Evolutionary conservation across 2,113 vertebrate species (phyloP).

Genomic region (Oriolus oriolus): DNA sequence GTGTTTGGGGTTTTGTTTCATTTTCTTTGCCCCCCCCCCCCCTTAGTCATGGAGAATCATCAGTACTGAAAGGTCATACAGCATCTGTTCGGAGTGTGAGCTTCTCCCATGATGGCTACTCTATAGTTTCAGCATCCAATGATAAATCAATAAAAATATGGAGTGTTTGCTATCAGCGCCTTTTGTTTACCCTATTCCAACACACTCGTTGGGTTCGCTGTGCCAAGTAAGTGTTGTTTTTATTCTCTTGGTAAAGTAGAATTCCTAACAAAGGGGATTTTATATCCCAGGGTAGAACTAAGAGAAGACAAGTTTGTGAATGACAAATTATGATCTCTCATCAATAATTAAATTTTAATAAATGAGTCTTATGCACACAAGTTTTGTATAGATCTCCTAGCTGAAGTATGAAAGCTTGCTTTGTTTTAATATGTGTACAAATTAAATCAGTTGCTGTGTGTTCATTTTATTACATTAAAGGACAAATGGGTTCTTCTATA

Average conservation of each 20-base stretch:
- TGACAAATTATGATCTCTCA: background rate
- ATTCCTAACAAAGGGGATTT: background rate
- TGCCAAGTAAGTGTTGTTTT: conserved; percentile 79
- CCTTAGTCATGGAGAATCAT: conserved; percentile 83
- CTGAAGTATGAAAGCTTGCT: background rate
- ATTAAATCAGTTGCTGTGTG: background rate
- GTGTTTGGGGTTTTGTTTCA: background rate
- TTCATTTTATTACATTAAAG: background rate
- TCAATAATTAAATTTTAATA: background rate
- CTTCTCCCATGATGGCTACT: conserved; percentile 84
- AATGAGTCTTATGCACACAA: background rate
- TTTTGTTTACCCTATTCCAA: conserved; percentile 84
- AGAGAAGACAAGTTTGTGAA: background rate
- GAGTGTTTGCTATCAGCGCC: conserved; percentile 79
- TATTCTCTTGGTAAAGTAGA: background rate
- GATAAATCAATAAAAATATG: conserved; percentile 93
- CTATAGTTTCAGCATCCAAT: conserved; percentile 87
- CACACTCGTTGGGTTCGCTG: conserved; percentile 92
- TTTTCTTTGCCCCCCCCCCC: accelerated
- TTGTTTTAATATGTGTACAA: background rate
- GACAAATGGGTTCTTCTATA: background rate
- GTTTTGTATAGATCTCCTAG: background rate
- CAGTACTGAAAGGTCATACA: conserved; percentile 86
- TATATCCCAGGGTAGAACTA: background rate
- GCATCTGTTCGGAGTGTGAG: conserved; percentile 83